Evolutionary conservation across 2,888 invertebrate genomes (phyloP).

Genomic region (Caradrina kadenii): DNA sequence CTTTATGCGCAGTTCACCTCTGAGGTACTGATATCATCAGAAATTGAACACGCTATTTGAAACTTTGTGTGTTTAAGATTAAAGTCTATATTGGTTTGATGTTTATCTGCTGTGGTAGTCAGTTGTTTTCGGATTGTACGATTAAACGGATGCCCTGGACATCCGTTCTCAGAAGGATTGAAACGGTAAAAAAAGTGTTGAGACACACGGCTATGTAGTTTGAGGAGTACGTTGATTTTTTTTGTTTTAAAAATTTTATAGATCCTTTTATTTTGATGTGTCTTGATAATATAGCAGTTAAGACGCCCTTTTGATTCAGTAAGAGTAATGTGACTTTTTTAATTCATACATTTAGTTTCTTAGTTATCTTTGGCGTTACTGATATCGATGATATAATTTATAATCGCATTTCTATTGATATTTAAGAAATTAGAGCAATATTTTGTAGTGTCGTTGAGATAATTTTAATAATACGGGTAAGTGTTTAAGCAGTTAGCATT

Average conservation of each 20-base stretch:
- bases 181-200: conserved; percentile 70
- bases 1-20: conserved; percentile 60
- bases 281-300: too few species aligned
- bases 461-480: too few species aligned
- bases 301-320: too few species aligned
- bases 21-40: conserved; percentile 58
- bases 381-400: too few species aligned
- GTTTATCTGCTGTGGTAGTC: conserved; percentile 55
- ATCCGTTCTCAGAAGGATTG: conserved; percentile 89
- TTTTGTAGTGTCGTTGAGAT: too few species aligned
- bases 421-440: too few species aligned
- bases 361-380: too few species aligned
- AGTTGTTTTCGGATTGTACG: conserved; percentile 72
- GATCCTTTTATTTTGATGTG: background rate
- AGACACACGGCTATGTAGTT: conserved; percentile 65
- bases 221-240: conserved; percentile 43
- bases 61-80: background rate
- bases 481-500: too few species aligned
- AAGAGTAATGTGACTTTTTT: too few species aligned
- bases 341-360: too few species aligned
- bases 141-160: conserved; percentile 84
- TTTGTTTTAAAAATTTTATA: background rate
- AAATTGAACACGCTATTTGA: conserved; percentile 28
- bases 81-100: conserved; percentile 43
- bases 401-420: too few species aligned